Evolutionary conservation across 2,797 vertebrate species (phyloP), one percentile per base, ranked within the genome.

Genomic region (Pachyuromys duprasi): DNA sequence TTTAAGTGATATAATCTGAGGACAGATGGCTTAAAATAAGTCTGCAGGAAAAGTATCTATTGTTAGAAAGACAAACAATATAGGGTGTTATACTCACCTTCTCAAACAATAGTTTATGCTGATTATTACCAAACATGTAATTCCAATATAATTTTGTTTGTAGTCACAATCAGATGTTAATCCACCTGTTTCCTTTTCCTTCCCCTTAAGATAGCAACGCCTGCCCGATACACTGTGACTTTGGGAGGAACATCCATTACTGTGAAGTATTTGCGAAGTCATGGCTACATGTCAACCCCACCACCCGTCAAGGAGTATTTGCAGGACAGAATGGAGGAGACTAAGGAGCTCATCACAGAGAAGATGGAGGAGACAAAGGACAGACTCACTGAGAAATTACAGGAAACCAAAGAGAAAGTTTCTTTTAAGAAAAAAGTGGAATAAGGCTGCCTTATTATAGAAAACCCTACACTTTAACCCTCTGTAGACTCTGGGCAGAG

Each of bases 281-380:
- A 97, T 0, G 99, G 99, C 97, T 99, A 99, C 98, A 97, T 99
- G 96, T 99, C 99, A n/a, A 99, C 99, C 0, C 99, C 99, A 0
- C 99, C 99, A 3, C 99, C 99, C 0, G 99, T 99, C 22, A 99
- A 99, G 89, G 99, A 99, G 18, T 99, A 99, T 97, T 92, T 99
- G 5, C 99, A 99, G 97, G 99, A 99, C 97, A 99, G 98, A 96
- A 99, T 99, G 99, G 99, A 99, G 96, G 99, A 99, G 96, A 99
- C 99, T 0, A 99, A 99, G 93, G 99, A 99, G 93, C 98, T 98
- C 60, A 96, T 99, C 72, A 99, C 99, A 0, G 99, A 98, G 97
- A 99, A 99, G 97, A 99, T 99, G 99, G 99, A 98, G 93, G 99
- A 99, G 97, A 99, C 99, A 3, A 99, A 99, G 82, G 99, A 98